phyloP scores from a whole-genome alignment of 2,113 vertebrate genomes.

The Macquaria australasica region DNA sequence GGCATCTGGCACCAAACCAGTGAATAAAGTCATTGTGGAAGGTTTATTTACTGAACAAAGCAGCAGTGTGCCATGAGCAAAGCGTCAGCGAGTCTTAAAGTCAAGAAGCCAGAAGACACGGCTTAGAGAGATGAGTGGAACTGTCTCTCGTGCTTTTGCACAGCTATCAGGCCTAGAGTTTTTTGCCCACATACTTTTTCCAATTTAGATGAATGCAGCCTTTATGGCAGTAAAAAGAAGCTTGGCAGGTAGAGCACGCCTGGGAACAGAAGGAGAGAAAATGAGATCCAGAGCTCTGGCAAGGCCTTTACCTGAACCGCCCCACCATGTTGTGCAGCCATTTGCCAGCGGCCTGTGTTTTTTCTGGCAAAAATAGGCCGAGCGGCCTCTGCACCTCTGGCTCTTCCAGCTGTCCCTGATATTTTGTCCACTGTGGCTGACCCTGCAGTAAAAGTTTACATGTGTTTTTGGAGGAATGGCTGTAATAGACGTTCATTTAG shows the following conservation, averaged over 20 bases:
- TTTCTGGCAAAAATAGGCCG: slow-evolving; percentile 69
- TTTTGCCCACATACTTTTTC: slow-evolving; percentile 74
- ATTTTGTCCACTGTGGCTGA: slow-evolving; percentile 51
- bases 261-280: slow-evolving; percentile 78
- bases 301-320: slow-evolving; percentile 77
- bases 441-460: slow-evolving; percentile 50
- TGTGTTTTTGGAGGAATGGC: slow-evolving; percentile 37
- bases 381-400: slow-evolving; percentile 27
- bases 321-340: slow-evolving; percentile 67
- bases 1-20: slow-evolving; percentile 48
- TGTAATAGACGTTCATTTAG: slow-evolving; percentile 18
- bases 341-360: slow-evolving; percentile 72
- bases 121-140: slow-evolving; percentile 64
- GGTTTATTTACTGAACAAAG: slow-evolving; percentile 71
- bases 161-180: slow-evolving; percentile 64
- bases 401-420: slow-evolving; percentile 36
- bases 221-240: slow-evolving; percentile 77
- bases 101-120: slow-evolving; percentile 35
- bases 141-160: slow-evolving; percentile 57
- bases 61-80: slow-evolving; percentile 54
- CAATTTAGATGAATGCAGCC: slow-evolving; percentile 81
- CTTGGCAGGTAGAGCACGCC: slow-evolving; percentile 80
- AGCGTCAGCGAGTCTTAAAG: slow-evolving; percentile 40
- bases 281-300: slow-evolving; percentile 85
- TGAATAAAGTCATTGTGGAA: slow-evolving; percentile 61